Base-by-base conservation (phyloP, 2,888 invertebrate genomes). In the Sipunculus nudus region DNA sequence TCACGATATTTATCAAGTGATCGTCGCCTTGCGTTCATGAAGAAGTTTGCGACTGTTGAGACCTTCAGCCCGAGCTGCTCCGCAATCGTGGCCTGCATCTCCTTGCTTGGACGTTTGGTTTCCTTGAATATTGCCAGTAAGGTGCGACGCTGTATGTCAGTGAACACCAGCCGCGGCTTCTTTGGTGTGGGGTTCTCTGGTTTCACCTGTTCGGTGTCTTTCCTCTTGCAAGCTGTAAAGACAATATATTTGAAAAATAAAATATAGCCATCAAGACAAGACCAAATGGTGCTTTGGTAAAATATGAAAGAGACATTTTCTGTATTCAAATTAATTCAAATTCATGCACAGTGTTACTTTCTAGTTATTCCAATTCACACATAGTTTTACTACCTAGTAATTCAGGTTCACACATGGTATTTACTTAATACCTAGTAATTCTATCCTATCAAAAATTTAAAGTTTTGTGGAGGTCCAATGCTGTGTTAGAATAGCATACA, bases 91-190 rank as follows among this genome's bases (percentile, higher is more conserved):
- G 97, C 96, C 87, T 98, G 98, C 97, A 98, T 98, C 87, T 98
- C 98, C 87, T 98, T 98, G 73, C 96, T 96, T 75, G 98, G 98
- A 86, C 98, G 89, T 86, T 98, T 98, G 65, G 98, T 98, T 89
- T 98, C 98, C 94, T 98, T 98, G 91, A 98, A 98, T 90, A 98
- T 98, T 88, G 97, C 98, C 90, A 98, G 97, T 85, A 99, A 92
- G 85, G 99, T 99, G 88, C 98, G 93, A 86, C 99, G 91, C 89
- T 99, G 99, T 83, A 99, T 94, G 88, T 99, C 99, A 83, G 99
- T 99, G 89, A 99, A 99, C 86, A 99, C 99, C 87, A 99, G 91
- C 84, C 99, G 93, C 75, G 99, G 98, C 87, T 98, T 99, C 90
- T 99, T 99, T 87, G 96, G 96, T 78, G 94, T 92, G 53, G 79